Percentiles rank a stretch among this genome's conserved stretches.
These are phyloP conservation scores for Geopemphigus sp. DNA, from an alignment of 1,140 invertebrate genomes.

Conservation along the genomic window DNA sequence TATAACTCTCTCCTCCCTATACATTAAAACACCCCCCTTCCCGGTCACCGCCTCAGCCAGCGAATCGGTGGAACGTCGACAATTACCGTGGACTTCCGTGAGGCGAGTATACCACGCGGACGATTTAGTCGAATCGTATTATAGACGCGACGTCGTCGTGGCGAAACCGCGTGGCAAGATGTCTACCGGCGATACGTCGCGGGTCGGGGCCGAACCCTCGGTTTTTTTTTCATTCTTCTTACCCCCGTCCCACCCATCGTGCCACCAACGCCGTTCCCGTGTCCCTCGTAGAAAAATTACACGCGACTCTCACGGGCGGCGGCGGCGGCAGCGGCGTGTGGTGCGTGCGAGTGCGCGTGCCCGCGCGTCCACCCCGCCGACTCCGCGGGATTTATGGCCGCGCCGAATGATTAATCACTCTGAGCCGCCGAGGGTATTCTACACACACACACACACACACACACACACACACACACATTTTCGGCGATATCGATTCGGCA, in stretches of 20 bases:
- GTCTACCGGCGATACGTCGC: constrained; percentile 34
- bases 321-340: too few relatives aligned
- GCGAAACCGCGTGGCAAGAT: too few relatives aligned
- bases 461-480: background rate
- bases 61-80: too few relatives aligned
- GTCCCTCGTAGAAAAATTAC: background rate
- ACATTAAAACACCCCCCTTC: too few relatives aligned
- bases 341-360: constrained; percentile 5
- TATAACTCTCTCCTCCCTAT: too few relatives aligned
- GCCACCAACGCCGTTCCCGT: background rate
- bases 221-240: background rate
- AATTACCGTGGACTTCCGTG: too few relatives aligned
- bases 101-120: too few relatives aligned
- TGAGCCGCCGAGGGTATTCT: constrained; percentile 3
- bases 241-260: background rate
- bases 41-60: too few relatives aligned
- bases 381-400: constrained; percentile 42
- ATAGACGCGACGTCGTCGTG: too few relatives aligned
- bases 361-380: background rate
- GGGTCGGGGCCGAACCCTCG: constrained; percentile 27
- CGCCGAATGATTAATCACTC: constrained; percentile 48
- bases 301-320: constrained; percentile 16
- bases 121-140: too few relatives aligned
- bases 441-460: background rate
- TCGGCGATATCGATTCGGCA: constrained; percentile 42